These are phyloP conservation scores for Caenorhabditis afra DNA, from an alignment of 2,888 invertebrate genomes.

Conservation along the genomic window DNA sequence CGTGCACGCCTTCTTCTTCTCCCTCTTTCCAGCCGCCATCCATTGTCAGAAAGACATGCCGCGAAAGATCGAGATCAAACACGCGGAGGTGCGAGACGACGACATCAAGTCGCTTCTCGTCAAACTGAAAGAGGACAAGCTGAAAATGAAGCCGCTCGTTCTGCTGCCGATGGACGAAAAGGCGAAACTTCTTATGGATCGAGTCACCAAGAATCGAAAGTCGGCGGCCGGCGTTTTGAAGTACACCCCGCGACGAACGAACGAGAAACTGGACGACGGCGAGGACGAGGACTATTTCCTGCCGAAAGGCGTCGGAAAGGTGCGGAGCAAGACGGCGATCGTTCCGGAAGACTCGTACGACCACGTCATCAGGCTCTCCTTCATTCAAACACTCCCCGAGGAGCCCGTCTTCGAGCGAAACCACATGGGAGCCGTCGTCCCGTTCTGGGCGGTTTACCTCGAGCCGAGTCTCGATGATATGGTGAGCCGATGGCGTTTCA, in stretches of 20 bases:
- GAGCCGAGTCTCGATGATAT: constrained; percentile 31
- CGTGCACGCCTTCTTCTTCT: not conserved
- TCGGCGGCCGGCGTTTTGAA: not conserved
- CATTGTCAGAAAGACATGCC: constrained; percentile 17
- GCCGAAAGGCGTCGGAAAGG: not conserved
- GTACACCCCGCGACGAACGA: constrained; percentile 3
- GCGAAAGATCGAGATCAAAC: constrained; percentile 22
- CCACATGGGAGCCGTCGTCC: constrained; percentile 1
- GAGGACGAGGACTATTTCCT: constrained; percentile 7
- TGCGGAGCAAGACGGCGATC: not conserved
- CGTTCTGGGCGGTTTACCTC: constrained; percentile 24
- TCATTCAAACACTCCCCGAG: constrained; percentile 6
- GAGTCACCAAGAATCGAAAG: constrained; percentile 29
- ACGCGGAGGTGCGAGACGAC: constrained; percentile 23
- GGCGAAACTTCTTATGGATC: constrained; percentile 37
- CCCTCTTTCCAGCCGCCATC: constrained; percentile 3
- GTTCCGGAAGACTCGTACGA: constrained; percentile 27
- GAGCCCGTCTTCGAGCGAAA: constrained; percentile 18
- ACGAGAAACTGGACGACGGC: constrained; percentile 3
- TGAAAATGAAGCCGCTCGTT: not conserved
- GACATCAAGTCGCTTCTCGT: constrained; percentile 30
- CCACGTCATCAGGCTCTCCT: constrained; percentile 12
- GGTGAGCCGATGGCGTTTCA: not conserved
- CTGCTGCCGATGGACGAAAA: constrained; percentile 17
- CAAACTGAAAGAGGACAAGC: constrained; percentile 23